Base-by-base conservation (phyloP, 2,113 vertebrate species). In the Scartelaos histophorus region DNA sequence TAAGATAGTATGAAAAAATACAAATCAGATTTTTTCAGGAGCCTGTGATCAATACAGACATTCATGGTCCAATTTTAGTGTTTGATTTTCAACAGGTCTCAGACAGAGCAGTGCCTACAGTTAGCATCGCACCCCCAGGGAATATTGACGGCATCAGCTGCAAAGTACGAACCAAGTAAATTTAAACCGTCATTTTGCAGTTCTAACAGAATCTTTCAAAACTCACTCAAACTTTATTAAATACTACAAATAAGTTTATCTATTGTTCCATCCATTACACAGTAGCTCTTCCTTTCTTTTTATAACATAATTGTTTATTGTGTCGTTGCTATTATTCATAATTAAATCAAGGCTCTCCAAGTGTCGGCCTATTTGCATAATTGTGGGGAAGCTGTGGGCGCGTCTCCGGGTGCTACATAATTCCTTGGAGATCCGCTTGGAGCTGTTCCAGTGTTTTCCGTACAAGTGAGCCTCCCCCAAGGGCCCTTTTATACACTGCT, bases 361-460 rank as follows among this genome's bases (percentile, higher is more conserved):
- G 58, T 29, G 45, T 54, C 11, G 22, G 7, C 16, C 25, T 64
- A 64, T 64, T 64, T 64, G 61, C 61, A 64, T 64, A 64, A 64
- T 64, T 64, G 61, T 19, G 17, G 29, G 34, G 38, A 64, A 82
- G 79, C 64, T 22, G 17, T 47, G 69, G 22, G 54, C 21, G 62
- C 78, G 69, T 85, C 76, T 76, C 81, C 71, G 79, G 75, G 66
- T 61, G 35, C 19, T 45, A 53, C 78, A 60, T 67, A 78, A 64
- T 82, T 84, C 78, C 80, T 80, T 29, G 45, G 75, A 80, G 78
- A 70, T 73, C 62, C 1, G n/a, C 72, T 82, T 45, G 16, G 57
- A 74, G 62, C 72, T 72, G 21, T 75, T 75, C 73, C 35, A 76
- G 66, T 80, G 68, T 75, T 70, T 66, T 45, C 38, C 69, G 46